A percentile compares a stretch with the other conserved stretches of the same genome.
phyloP scores from a whole-genome alignment of 2,113 vertebrate species.

The Hassar affinis region DNA sequence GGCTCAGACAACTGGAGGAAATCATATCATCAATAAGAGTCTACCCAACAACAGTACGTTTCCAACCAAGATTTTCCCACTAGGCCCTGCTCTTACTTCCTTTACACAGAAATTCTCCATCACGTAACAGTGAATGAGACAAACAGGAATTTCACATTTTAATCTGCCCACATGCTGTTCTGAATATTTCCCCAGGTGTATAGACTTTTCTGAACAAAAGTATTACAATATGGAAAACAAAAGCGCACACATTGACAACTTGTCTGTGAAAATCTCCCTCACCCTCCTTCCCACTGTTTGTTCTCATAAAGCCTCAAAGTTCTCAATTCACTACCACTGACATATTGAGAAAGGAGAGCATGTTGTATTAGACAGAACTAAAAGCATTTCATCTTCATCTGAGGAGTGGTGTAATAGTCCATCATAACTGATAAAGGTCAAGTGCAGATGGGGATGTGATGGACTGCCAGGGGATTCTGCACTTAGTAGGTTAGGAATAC shows the following conservation, averaged over 20 bases:
- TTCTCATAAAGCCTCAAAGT: conserved; percentile 35
- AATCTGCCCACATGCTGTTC: background rate
- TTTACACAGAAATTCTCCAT: conserved; percentile 14
- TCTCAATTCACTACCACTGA: conserved; percentile 28
- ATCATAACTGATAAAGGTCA: conserved; percentile 49
- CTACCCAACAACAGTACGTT: conserved; percentile 40
- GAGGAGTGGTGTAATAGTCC: conserved; percentile 18
- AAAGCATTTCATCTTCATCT: conserved; percentile 34
- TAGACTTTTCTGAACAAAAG: conserved; percentile 8
- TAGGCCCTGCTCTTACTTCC: conserved; percentile 16
- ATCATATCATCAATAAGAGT: background rate
- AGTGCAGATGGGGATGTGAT: conserved; percentile 28
- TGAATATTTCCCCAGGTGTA: background rate
- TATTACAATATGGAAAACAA: conserved; percentile 7
- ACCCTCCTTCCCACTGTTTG: background rate
- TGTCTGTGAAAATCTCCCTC: conserved; percentile 7
- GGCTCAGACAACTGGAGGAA: background rate
- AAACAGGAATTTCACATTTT: conserved; percentile 31
- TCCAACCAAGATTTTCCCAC: conserved; percentile 30
- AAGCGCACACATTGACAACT: conserved; percentile 16
- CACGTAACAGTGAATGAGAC: conserved; percentile 23
- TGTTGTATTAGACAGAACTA: conserved; percentile 13
- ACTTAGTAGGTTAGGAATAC: conserved; percentile 20
- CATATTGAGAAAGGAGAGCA: background rate
- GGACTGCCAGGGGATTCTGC: conserved; percentile 2